These are phyloP conservation scores for Strix aluco DNA, from an alignment of 2,113 vertebrate species.

Conservation along the genomic window DNA sequence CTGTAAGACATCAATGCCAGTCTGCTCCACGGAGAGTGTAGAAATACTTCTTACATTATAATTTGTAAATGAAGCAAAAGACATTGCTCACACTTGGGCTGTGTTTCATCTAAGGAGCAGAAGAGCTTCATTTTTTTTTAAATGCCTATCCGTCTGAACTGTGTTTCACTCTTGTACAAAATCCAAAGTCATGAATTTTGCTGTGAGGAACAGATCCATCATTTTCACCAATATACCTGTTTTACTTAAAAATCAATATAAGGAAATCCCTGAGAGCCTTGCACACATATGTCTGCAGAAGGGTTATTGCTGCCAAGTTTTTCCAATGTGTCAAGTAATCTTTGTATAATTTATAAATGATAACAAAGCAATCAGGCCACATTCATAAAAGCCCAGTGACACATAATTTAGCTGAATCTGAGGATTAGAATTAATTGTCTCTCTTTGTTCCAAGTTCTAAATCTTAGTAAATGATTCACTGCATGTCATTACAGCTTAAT, in stretches of 20 bases:
- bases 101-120: neutral
- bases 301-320: conserved; percentile 57
- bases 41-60: neutral
- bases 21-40: neutral
- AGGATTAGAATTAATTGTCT: conserved; percentile 89
- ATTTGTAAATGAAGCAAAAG: neutral
- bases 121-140: neutral
- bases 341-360: conserved; percentile 78
- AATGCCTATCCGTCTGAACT: neutral
- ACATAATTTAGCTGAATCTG: conserved; percentile 78
- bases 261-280: conserved; percentile 54
- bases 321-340: conserved; percentile 66
- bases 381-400: conserved; percentile 80
- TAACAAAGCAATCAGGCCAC: conserved; percentile 80
- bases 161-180: neutral
- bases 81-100: neutral
- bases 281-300: conserved; percentile 56
- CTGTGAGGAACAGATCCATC: neutral
- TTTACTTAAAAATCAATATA: conserved; percentile 40
- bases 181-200: neutral
- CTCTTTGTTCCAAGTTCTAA: conserved; percentile 87
- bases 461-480: conserved; percentile 91
- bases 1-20: neutral
- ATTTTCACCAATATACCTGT: conserved; percentile 21
- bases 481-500: conserved; percentile 91